A percentile compares a stretch with the other conserved stretches of the same genome.
Conservation (phyloP, 1,140 invertebrate species). For the Arion vulgaris region DNA sequence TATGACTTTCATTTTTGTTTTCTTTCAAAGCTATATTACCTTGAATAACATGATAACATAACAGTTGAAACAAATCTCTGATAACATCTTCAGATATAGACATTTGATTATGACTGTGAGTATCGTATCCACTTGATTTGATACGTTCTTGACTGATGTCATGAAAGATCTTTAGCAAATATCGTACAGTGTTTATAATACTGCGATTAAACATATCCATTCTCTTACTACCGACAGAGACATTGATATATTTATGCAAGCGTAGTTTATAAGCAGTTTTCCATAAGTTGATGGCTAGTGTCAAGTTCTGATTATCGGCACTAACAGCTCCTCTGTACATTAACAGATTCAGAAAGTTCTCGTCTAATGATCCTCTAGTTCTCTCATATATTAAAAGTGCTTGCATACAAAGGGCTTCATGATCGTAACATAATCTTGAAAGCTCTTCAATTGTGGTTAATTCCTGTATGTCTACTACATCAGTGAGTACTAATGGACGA, state of each 20-base stretch:
- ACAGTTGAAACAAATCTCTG: not conserved
- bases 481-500: not conserved
- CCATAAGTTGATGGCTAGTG: slow-evolving; percentile 5
- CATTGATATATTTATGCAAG: not conserved
- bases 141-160: not conserved
- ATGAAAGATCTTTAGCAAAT: slow-evolving; percentile 9
- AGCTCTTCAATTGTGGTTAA: not conserved
- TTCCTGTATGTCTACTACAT: not conserved
- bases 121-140: not conserved
- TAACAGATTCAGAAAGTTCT: slow-evolving; percentile 21
- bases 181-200: slow-evolving; percentile 2
- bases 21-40: not conserved
- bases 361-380: not conserved
- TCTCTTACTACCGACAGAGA: not conserved
- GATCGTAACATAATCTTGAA: not conserved
- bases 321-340: slow-evolving; percentile 19
- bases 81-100: slow-evolving; percentile 4
- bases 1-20: not conserved
- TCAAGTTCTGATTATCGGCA: slow-evolving; percentile 24
- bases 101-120: not conserved
- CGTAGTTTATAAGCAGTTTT: slow-evolving; percentile 9
- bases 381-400: slow-evolving; percentile 29
- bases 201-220: not conserved
- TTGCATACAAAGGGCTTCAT: not conserved
- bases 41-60: not conserved